Conservation (phyloP, 2,888 invertebrate species). For the Hecatera dysodea region DNA sequence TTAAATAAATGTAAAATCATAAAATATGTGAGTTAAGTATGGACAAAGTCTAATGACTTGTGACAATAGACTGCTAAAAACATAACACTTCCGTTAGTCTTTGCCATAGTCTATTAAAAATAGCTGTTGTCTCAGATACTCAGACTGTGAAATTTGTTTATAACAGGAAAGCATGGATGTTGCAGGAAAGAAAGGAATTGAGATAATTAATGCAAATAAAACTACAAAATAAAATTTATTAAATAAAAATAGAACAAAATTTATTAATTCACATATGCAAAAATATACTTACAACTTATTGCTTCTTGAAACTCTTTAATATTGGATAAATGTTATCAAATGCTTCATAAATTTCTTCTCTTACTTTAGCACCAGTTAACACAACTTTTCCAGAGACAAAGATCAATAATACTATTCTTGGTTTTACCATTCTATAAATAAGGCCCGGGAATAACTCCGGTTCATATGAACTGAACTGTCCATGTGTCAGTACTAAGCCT, state of each 20-base stretch:
- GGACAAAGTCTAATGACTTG: too few relatives aligned
- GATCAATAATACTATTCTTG: constrained; percentile 98
- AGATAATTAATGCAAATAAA: constrained; percentile 21
- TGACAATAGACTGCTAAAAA: background rate
- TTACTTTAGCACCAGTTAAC: constrained; percentile 98
- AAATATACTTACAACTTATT: constrained; percentile 76
- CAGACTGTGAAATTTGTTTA: background rate
- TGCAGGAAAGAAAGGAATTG: background rate
- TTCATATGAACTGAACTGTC: constrained; percentile 96
- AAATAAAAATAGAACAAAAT: constrained; percentile 47
- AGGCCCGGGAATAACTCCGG: constrained; percentile 99
- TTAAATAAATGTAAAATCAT: too few relatives aligned
- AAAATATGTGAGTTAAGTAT: too few relatives aligned
- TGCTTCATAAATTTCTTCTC: constrained; percentile 98
- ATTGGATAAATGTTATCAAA: constrained; percentile 99
- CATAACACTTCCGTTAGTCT: background rate
- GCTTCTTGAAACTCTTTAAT: constrained; percentile 98
- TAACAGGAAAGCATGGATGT: background rate
- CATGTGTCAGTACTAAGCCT: constrained; percentile 94
- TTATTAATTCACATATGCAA: constrained; percentile 47
- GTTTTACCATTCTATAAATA: constrained; percentile 99
- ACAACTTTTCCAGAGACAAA: constrained; percentile 99
- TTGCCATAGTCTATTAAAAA: background rate
- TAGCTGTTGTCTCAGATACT: background rate
- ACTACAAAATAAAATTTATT: constrained; percentile 37